Evolutionary conservation across 2,888 invertebrate species (phyloP), one percentile per base, ranked within the genome.

Genomic region (Crepidodera aurea): DNA sequence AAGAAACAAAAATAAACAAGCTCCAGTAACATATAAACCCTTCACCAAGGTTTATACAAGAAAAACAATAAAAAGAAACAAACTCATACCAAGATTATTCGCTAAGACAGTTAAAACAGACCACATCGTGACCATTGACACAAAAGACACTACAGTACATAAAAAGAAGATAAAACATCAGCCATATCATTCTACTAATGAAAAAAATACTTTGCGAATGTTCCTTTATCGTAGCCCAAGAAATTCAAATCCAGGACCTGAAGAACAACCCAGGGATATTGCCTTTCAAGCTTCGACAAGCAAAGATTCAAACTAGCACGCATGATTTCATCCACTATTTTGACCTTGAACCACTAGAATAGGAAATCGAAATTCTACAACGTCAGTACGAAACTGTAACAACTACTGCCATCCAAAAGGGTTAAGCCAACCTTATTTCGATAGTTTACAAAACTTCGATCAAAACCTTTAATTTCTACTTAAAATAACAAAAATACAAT

Each of bases 261-360:
- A 29, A 40, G 18, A 27, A 50, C 53, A 60, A 60, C 53, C 53
- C 53, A 10, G 60, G 34, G 15, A 60, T 60, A n/a, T 51, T 60
- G 8, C 53, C 60, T 15, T 46, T 60, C 10, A 53, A 60, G 18
- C 46, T 44, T 44, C 53, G 60, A 27, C 32, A 53, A 44, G 60
- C 60, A 5, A 42, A 32, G 22, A 53, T 53, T 19, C 51, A 53
- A 32, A 60, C 15, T 44, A 53, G 60, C 22, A 51, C 44, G 1
- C 53, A 60, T 40, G 60, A 53, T 19, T 53, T 53, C 18, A 13
- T 37, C 2, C 46, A 46, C 12, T 51, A 51, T 15, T 16, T 13
- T 10, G n/a, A 32, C 1, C 13, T 32, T 10, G 5, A 22, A 51
- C 32, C 32, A n/a, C 32, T 51, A 1, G 51, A 13, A 13, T 2